Conservation (phyloP, 2,113 vertebrate genomes). For the Gopherus flavomarginatus region DNA sequence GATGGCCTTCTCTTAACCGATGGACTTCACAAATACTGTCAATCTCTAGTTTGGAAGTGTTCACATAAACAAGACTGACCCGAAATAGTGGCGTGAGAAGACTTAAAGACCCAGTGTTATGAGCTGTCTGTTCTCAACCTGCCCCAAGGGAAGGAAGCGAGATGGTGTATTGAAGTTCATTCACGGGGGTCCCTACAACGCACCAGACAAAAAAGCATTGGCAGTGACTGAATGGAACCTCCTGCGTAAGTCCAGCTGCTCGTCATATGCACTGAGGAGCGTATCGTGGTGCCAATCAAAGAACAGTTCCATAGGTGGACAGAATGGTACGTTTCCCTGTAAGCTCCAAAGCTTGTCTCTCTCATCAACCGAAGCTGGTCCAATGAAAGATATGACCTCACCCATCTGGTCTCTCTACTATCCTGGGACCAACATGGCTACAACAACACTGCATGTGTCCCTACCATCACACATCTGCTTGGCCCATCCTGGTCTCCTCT, state of each 20-base stretch:
- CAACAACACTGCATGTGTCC: background rate
- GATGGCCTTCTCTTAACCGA: background rate
- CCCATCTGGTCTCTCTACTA: background rate
- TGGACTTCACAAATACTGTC: background rate
- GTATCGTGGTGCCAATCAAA: background rate
- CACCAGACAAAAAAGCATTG: background rate
- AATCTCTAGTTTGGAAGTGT: background rate
- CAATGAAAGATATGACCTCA: background rate
- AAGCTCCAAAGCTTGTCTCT: background rate
- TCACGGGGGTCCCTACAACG: background rate
- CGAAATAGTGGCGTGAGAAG: background rate
- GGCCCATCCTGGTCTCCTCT: background rate
- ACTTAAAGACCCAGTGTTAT: background rate
- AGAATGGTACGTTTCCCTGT: background rate
- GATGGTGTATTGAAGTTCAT: background rate
- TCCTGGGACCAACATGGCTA: background rate
- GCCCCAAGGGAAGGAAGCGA: background rate
- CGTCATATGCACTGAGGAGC: background rate
- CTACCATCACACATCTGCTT: background rate
- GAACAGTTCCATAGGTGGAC: background rate
- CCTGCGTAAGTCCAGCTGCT: background rate
- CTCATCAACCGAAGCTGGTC: background rate
- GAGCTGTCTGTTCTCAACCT: background rate
- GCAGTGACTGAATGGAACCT: background rate
- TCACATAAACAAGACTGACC: background rate